Percentiles rank a stretch among this genome's conserved stretches.
phyloP scores from a whole-genome alignment of 2,797 vertebrate species.

The Aeoliscus strigatus region DNA sequence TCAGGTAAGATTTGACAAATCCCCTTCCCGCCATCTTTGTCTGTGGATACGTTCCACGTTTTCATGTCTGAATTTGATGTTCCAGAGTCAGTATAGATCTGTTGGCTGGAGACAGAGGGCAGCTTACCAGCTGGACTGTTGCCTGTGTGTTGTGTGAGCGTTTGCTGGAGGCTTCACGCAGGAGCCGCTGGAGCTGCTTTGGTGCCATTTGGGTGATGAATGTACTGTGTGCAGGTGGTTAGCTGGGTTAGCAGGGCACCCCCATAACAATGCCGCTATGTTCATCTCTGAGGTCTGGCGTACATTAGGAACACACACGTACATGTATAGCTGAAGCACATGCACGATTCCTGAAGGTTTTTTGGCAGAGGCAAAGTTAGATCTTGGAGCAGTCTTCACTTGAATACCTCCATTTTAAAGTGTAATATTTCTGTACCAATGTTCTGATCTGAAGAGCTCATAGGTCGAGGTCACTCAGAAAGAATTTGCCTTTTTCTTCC shows the following conservation, averaged over 20 bases:
- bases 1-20: constrained; percentile 78
- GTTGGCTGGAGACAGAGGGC: constrained; percentile 4
- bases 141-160: constrained; percentile 30
- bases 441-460: no score
- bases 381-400: constrained; percentile 31
- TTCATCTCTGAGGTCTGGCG: constrained; percentile 28
- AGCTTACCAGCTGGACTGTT: constrained; percentile 29
- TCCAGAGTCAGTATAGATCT: constrained; percentile 9
- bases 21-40: neutral
- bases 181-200: constrained; percentile 73
- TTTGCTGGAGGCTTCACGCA: constrained; percentile 61
- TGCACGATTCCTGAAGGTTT: constrained; percentile 1
- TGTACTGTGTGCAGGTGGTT: constrained; percentile 52
- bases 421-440: no score
- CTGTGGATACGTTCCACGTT: no score
- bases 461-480: constrained; percentile 31
- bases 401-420: no score
- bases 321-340: neutral
- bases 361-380: constrained; percentile 13
- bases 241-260: constrained; percentile 37
- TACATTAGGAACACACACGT: constrained; percentile 17
- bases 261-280: constrained; percentile 27
- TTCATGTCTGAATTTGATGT: neutral
- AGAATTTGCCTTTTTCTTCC: constrained; percentile 34
- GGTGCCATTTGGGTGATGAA: constrained; percentile 49